Base-by-base conservation (phyloP, 2,888 invertebrate species). In the Thereva unica region DNA sequence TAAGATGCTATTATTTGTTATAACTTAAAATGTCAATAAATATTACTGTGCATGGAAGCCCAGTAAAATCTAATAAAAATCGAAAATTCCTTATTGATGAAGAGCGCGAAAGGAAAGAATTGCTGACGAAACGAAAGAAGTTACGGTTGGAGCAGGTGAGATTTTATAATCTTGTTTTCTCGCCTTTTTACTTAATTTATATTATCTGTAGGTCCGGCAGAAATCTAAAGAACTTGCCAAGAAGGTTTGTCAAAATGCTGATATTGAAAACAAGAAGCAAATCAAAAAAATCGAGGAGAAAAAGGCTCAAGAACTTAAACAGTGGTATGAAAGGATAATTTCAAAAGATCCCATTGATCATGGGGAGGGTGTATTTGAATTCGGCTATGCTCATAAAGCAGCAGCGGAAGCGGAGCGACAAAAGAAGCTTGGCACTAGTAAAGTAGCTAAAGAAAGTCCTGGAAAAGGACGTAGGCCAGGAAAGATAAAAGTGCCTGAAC, bases 221-320 rank as follows among this genome's bases (percentile, higher is more conserved):
- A 85, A 87, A 73, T 86, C 87, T 0, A 87, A 84, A 73, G 83
- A 84, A 71, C 80, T 87, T 70, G 86, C 88, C 1, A 83, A 83
- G 49, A 73, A 78, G 49, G 74, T 80, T 61, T 78, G 87, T 0
- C 82, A 85, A 66, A 83, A 84, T 71, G 84, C 85, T 0, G 82
- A 82, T 44, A 80, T 78, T 44, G 84, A 84, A 70, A 82, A 84
- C 68, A 77, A 79, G 53, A 82, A 82, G 37, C 84, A 85, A 72
- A 71, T 84, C 38, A 77, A 80, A 40, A 80, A 82, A 69, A 76
- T 85, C 38, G 83, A 85, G 71, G 78, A 82, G 66, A 80, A 82
- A 45, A 83, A 83, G 55, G 81, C 81, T 59, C 77, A 82, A 42
- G 84, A 85, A 71, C 72, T 85, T n/a, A 80, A 82, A 70, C 80